Evolutionary conservation across 2,888 invertebrate genomes (phyloP).

Genomic region (Thalpophila matura): DNA sequence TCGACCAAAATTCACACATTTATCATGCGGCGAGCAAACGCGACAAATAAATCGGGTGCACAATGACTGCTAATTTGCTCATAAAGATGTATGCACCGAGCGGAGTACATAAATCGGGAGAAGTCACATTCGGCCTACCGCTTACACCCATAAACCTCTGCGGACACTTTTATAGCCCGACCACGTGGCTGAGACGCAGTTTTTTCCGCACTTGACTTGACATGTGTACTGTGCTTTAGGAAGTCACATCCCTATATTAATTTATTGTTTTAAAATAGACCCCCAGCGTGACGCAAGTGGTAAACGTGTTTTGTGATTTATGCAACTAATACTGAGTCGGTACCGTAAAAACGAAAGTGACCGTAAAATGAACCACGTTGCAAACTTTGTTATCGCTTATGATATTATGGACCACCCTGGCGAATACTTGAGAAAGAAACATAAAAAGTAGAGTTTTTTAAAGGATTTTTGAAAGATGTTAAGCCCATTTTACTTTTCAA

Average conservation of each 20-base stretch:
- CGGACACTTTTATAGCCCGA: conserved; percentile 89
- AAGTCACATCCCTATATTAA: conserved; percentile 80
- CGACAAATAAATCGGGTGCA: conserved; percentile 86
- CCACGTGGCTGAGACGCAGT: conserved; percentile 86
- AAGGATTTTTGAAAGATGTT: conserved; percentile 10
- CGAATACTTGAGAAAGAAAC: conserved; percentile 52
- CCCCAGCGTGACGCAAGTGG: conserved; percentile 68
- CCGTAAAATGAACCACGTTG: conserved; percentile 62
- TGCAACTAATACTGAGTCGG: conserved; percentile 53
- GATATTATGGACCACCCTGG: conserved; percentile 60
- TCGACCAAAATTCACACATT: conserved; percentile 84
- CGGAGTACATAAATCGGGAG: conserved; percentile 86
- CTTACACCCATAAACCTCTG: conserved; percentile 89
- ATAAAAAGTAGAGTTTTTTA: conserved; percentile 28
- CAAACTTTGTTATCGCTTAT: conserved; percentile 49
- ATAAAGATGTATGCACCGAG: conserved; percentile 88
- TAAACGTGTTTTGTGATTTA: conserved; percentile 63
- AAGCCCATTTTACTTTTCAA: conserved; percentile 37
- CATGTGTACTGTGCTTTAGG: conserved; percentile 85
- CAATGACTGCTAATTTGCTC: conserved; percentile 90
- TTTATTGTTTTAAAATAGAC: conserved; percentile 88
- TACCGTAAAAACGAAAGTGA: conserved; percentile 59
- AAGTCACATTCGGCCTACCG: conserved; percentile 89
- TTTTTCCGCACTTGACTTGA: conserved; percentile 89
- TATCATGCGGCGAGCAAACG: conserved; percentile 79